Evolutionary conservation across 1,140 invertebrate species (phyloP), one percentile per base, ranked within the genome.

Genomic region (Aphelenchoides fujianensis): DNA sequence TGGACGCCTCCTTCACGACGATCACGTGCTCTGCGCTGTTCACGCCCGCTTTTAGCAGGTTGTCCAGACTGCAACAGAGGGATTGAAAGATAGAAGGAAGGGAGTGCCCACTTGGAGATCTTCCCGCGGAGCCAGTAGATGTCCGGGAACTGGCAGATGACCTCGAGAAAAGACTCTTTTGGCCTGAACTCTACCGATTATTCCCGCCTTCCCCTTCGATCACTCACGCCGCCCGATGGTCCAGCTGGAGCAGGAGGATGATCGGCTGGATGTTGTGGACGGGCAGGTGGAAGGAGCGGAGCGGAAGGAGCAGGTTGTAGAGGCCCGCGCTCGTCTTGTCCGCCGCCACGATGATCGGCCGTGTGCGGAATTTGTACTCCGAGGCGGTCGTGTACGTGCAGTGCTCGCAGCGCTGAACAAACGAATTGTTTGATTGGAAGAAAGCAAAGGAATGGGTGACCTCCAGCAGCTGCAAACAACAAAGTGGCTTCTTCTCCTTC

Each of bases 281-380:
- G 2, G 93, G 92, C 77, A 92, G 89, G 83, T 95, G 95, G 86
- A 97, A 94, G 41, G 95, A 94, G 83, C 95, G 89, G 64, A 98
- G 87, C 0, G 95, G 95, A 75, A 98, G 93, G 72, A 98, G 95
- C 82, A 98, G 97, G 87, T 98, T 98, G 86, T 97, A 97, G 75
- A 98, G 94, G 63, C 94, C 95, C 85, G 94, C 95, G 64, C 92
- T 95, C n/a, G 94, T 93, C 80, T 94, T 95, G 85, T 98, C 95
- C 0, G 94, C 94, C 0, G 94, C 94, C 55, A 98, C 86, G 72
- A 98, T 97, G 68, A 98, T 95, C 1, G 93, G 94, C 84, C 93
- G 92, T 85, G 95, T 97, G 81, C 92, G 91, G 94, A 94, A 98
- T 86, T 95, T 93, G 87, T 97, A 97, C 77, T 97, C 93, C 78